phyloP scores from a whole-genome alignment of 1,140 invertebrate genomes.

The Penaeus chinensis region DNA sequence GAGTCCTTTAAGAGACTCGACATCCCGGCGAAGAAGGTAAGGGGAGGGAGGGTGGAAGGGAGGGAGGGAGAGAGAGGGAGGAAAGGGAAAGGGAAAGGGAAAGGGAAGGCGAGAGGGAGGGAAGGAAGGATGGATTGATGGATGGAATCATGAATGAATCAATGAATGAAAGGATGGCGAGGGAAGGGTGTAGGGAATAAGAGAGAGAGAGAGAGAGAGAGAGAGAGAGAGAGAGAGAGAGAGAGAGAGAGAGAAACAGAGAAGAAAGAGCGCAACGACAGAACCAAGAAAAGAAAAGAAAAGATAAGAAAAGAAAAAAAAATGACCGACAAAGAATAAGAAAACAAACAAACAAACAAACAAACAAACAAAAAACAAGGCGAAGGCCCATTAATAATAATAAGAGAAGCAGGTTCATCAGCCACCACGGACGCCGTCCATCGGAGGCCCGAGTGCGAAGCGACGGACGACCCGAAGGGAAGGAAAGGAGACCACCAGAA shows the following conservation, averaged over 20 bases:
- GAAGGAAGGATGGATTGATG: not conserved
- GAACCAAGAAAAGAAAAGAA: not conserved
- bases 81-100: not conserved
- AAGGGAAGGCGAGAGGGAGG: not conserved
- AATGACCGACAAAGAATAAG: not conserved
- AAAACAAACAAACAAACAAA: too few species aligned
- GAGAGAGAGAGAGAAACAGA: not conserved
- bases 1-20: too few species aligned
- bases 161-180: not conserved
- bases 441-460: too few species aligned
- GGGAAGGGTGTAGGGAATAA: not conserved
- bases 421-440: too few species aligned
- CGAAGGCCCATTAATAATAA: too few species aligned
- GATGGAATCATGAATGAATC: not conserved
- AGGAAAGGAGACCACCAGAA: too few species aligned
- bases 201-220: not conserved
- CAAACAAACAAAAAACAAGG: too few species aligned
- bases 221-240: not conserved
- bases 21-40: not conserved
- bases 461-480: too few species aligned
- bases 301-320: not conserved
- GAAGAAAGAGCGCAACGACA: not conserved
- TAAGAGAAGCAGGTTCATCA: too few species aligned
- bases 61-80: not conserved
- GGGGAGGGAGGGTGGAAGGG: not conserved